phyloP scores from a whole-genome alignment of 2,113 vertebrate species.

The Zapornia atra region DNA sequence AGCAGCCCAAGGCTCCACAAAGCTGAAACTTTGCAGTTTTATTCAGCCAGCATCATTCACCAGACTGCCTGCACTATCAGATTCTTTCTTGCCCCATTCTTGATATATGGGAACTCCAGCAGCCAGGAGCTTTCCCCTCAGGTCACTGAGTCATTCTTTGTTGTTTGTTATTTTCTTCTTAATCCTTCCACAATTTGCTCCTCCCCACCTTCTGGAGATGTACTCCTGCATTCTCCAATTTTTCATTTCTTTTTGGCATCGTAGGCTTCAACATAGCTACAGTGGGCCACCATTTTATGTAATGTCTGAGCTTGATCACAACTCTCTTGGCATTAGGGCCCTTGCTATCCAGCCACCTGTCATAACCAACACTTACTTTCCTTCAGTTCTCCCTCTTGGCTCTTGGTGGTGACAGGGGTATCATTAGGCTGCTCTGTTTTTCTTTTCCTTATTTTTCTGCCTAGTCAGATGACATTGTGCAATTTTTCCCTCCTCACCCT shows the following conservation, averaged over 20 bases:
- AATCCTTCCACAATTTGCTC: neutral
- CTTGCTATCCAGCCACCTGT: neutral
- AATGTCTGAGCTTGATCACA: neutral
- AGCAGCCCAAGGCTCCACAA: neutral
- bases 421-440: neutral
- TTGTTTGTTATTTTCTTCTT: neutral
- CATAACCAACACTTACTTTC: neutral
- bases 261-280: neutral
- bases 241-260: neutral
- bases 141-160: slow-evolving; percentile 18
- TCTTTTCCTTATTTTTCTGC: neutral
- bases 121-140: neutral
- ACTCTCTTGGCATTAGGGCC: neutral
- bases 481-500: neutral
- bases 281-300: neutral
- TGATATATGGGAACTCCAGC: neutral
- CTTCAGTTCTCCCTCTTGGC: neutral
- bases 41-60: neutral
- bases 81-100: neutral
- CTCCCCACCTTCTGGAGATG: neutral
- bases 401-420: neutral
- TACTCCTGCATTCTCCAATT: neutral
- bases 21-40: neutral
- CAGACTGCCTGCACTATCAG: neutral
- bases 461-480: neutral